Base-by-base conservation (phyloP, 1,140 invertebrate species). In the Sitobion miscanthi region DNA sequence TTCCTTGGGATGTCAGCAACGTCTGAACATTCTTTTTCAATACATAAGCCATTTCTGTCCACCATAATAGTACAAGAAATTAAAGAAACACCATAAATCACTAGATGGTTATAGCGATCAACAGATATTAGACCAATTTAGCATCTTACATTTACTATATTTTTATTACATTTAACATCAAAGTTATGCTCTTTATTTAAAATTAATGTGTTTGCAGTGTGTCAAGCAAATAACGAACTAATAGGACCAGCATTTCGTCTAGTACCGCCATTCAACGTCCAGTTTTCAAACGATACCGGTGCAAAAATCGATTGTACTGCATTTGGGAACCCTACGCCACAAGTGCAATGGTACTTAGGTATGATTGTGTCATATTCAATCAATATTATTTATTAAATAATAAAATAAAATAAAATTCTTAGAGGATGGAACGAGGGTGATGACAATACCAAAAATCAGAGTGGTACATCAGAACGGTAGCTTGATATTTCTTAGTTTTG, bases 281-380 rank as follows among this genome's bases (percentile, higher is more conserved):
- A 98, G 95, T 98, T 98, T 95, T 97, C 97, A 94, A 98, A 98
- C 96, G 97, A 97, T 95, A 97, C 97, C 23, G 97, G 97, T 9
- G 96, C 96, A 23, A 96, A 97, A 94, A 96, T 98, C 94, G 97
- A 97, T 95, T 98, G 98, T 94, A 96, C 97, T 62, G 97, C 97
- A 9, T 96, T 97, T 94, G 98, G 98, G 85, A 97, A 96, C 95
- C 98, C 98, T 77, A 95, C 96, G 94, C 97, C 97, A 5, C 94
- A 96, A 95, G 95, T 98, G 94, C 97, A 97, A 95, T 98, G 98
- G 98, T 95, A 96, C 82, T 95, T 96, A 94, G 95, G 94, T 94
- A 93, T 57, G 35, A 86, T 93, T 90, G 52, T 21, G 42, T 30
- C 45, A 47, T 25, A 85, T 85, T 25, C 9, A 42, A 30, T 35